Base-by-base conservation (phyloP, 1,140 invertebrate species). In the Adelges cooleyi region DNA sequence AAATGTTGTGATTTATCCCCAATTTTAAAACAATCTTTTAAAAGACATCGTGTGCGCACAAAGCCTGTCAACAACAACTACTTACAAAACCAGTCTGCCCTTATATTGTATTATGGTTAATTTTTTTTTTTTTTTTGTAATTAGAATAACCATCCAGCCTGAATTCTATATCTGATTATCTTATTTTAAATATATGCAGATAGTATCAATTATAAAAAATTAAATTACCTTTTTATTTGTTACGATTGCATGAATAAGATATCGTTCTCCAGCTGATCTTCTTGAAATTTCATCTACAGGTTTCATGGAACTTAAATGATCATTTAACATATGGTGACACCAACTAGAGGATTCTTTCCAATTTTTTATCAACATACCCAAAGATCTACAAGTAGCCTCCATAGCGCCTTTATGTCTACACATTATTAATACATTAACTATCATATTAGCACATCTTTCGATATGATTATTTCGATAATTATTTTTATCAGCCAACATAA, bases 361-460 rank as follows among this genome's bases (percentile, higher is more conserved):
- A 62, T 44, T 27, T 40, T 67, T 74, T n/a, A 70, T 73, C 52
- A 80, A 78, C 42, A 73, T 72, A 71, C 77, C 78, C 62, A 87
- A 77, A 36, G 81, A 76, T 53, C 75, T 67, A 3, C 84, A 84
- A 2, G 84, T 84, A 15, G 82, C 77, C 75, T 90, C 87, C 59
- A 90, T 87, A 23, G 82, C 87, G 46, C 88, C 88, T 77, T 90
- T 88, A 71, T 89, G 87, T 10, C 87, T 77, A 70, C 85, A 89
- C 23, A 81, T 83, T 44, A 82, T 81, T 51, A 89, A 73, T 50
- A 88, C 81, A 59, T 79, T 76, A 33, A 84, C 80, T 23, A 88
- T 77, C 40, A 82, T 72, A 11, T 81, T 51, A 1, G 71, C 74
- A 69, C 80, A 80, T 69, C 75, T 74, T 27, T 79, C 71, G 27